Evolutionary conservation across 1,140 invertebrate genomes (phyloP).

Genomic region (Zophobas atratus): DNA sequence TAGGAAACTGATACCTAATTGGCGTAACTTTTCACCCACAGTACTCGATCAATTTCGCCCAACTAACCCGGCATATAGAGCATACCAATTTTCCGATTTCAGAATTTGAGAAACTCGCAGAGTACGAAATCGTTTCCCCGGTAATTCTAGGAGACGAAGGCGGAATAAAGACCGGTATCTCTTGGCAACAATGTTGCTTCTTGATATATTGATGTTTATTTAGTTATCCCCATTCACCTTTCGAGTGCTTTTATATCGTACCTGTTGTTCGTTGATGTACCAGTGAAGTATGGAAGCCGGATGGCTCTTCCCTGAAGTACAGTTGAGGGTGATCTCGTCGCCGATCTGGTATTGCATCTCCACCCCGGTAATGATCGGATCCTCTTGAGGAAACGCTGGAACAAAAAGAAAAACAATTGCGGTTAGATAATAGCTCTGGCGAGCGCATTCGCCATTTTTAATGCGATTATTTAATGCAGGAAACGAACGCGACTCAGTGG

Average conservation of each 20-base stretch:
- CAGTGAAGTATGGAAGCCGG: constrained; percentile 83
- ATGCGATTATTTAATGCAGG: no score
- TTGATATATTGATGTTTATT: constrained; percentile 41
- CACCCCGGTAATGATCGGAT: constrained; percentile 85
- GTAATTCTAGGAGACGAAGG: not conserved
- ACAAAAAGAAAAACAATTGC: constrained; percentile 8
- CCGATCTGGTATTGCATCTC: constrained; percentile 85
- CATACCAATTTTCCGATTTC: no score
- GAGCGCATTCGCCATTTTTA: not conserved
- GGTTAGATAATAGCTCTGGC: not conserved
- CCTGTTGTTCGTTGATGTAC: constrained; percentile 87
- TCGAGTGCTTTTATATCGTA: constrained; percentile 64
- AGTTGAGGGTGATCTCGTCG: constrained; percentile 86
- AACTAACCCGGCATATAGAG: no score
- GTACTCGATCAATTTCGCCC: no score
- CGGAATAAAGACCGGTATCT: constrained; percentile 25
- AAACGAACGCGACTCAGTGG: no score
- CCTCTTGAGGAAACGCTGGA: constrained; percentile 81
- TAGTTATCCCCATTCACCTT: constrained; percentile 20
- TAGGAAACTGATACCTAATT: no score
- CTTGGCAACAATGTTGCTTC: constrained; percentile 23
- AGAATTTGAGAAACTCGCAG: not conserved
- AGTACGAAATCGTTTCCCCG: constrained; percentile 6
- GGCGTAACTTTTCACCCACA: no score
- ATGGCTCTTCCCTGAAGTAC: constrained; percentile 86